Conservation (phyloP, 2,797 vertebrate species). For the Centropyge bicolor region DNA sequence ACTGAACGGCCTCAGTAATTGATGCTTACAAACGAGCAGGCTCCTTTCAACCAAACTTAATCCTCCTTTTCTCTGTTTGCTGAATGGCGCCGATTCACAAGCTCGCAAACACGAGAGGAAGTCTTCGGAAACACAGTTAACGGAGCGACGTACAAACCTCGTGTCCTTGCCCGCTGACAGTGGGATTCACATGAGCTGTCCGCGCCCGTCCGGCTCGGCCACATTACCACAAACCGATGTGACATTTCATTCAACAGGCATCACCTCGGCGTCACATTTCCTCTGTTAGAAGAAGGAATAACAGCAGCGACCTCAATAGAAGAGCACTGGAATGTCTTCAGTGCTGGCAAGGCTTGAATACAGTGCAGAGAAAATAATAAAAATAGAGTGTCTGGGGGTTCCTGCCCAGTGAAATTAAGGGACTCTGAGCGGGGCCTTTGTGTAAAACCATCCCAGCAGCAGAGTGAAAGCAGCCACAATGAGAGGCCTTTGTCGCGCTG, state of each 20-base stretch:
- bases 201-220: constrained; percentile 63
- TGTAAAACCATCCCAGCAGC: constrained; percentile 35
- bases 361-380: background rate
- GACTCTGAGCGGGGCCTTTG: constrained; percentile 48
- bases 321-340: constrained; percentile 19
- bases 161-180: constrained; percentile 45
- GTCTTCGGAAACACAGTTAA: constrained; percentile 56
- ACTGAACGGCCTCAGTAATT: constrained; percentile 66
- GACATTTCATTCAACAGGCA: constrained; percentile 61
- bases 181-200: too few species aligned
- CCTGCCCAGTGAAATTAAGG: constrained; percentile 47
- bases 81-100: constrained; percentile 59
- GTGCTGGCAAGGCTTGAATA: constrained; percentile 37
- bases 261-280: constrained; percentile 49
- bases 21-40: constrained; percentile 66
- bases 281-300: constrained; percentile 29
- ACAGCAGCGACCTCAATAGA: constrained; percentile 27
- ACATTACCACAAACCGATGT: constrained; percentile 59
- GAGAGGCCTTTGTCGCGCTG: constrained; percentile 48
- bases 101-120: constrained; percentile 52
- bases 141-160: constrained; percentile 36
- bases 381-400: constrained; percentile 9
- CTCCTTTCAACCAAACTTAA: constrained; percentile 74
- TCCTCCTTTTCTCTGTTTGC: constrained; percentile 62
- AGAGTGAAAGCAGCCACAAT: constrained; percentile 42